Evolutionary conservation across 2,113 vertebrate species (phyloP).

Genomic region (Perca flavescens): DNA sequence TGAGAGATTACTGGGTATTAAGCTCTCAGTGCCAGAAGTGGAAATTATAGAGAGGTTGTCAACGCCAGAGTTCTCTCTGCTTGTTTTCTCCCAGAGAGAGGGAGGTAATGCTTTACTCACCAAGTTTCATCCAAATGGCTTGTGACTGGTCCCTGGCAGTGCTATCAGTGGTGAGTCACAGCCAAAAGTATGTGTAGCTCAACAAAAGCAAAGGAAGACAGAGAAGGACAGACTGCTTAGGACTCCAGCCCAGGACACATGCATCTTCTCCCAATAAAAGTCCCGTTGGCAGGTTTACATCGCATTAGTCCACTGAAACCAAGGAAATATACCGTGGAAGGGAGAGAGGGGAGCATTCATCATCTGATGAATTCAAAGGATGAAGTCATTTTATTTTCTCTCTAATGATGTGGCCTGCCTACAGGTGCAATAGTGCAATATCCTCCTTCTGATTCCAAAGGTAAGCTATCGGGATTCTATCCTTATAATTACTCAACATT

Average conservation of each 20-base stretch:
- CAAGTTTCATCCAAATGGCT: conserved; percentile 64
- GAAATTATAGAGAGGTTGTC: conserved; percentile 72
- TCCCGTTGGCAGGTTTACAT: conserved; percentile 73
- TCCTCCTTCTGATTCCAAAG: conserved; percentile 3
- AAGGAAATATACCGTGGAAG: conserved; percentile 56
- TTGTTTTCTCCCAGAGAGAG: conserved; percentile 67
- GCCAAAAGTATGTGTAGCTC: conserved; percentile 59
- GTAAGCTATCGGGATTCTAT: not conserved
- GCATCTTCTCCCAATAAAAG: conserved; percentile 76
- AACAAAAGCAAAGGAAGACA: conserved; percentile 50
- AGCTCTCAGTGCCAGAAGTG: conserved; percentile 76
- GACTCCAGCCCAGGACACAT: conserved; percentile 56
- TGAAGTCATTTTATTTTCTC: conserved; percentile 55
- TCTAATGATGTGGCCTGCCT: conserved; percentile 36
- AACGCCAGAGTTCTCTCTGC: conserved; percentile 70
- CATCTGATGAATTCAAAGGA: conserved; percentile 38
- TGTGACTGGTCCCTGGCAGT: conserved; percentile 74
- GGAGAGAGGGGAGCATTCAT: conserved; percentile 52
- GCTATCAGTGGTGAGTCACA: conserved; percentile 65
- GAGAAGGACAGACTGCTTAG: conserved; percentile 54
- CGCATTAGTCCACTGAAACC: conserved; percentile 63
- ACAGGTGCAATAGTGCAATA: conserved; percentile 45
- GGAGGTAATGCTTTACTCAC: conserved; percentile 69
- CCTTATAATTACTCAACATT: not conserved
- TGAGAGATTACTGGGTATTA: conserved; percentile 74